Evolutionary conservation across 2,888 invertebrate genomes (phyloP).

Genomic region (Clostera curtula): DNA sequence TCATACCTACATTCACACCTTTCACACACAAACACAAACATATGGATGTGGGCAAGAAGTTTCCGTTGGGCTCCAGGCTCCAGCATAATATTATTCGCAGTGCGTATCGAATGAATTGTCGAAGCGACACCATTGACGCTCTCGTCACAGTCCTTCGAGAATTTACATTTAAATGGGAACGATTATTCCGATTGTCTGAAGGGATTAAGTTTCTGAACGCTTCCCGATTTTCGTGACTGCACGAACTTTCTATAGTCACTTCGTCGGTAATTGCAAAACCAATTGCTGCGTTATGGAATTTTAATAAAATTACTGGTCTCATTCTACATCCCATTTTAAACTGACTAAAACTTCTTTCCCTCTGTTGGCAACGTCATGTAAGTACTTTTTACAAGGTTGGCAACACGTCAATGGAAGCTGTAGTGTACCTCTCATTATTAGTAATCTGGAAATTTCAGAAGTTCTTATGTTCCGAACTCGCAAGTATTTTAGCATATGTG

Average conservation of each 20-base stretch:
- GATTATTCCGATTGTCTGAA: constrained; percentile 63
- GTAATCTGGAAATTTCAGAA: no score
- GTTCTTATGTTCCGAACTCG: no score
- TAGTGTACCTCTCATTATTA: no score
- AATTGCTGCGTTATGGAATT: constrained; percentile 33
- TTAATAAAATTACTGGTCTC: no score
- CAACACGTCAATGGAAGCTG: no score
- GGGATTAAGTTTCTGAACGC: constrained; percentile 46
- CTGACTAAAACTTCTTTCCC: no score
- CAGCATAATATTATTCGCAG: constrained; percentile 48
- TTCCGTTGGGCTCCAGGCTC: constrained; percentile 30
- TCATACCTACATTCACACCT: no score
- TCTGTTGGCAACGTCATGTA: no score
- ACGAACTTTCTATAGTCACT: constrained; percentile 41
- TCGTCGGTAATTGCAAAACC: constrained; percentile 43
- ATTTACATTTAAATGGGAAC: constrained; percentile 63
- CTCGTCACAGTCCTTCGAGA: constrained; percentile 38
- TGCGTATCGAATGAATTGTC: constrained; percentile 46
- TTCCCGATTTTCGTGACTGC: constrained; percentile 36
- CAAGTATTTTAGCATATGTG: no score
- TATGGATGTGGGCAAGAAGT: constrained; percentile 39
- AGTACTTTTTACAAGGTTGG: no score
- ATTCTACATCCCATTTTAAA: no score
- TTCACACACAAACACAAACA: no score
- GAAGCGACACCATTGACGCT: constrained; percentile 37